phyloP scores from a whole-genome alignment of 2,113 vertebrate species.

The Colossoma macropomum region DNA sequence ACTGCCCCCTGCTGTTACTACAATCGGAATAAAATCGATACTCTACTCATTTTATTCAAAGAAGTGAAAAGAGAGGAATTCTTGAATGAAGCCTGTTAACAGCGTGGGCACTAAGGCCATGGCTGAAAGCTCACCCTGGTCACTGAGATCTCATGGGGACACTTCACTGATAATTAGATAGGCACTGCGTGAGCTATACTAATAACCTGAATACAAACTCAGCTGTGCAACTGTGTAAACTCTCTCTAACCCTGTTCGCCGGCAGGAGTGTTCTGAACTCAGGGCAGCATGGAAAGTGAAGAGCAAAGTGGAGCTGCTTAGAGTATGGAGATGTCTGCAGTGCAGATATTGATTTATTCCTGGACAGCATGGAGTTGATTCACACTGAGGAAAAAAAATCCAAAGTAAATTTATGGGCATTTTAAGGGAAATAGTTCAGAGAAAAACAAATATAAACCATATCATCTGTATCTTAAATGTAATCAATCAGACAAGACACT shows the following conservation, averaged over 20 bases:
- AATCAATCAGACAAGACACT: too few relatives aligned
- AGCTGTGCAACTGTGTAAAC: neutral
- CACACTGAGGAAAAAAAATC: too few relatives aligned
- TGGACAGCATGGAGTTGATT: neutral
- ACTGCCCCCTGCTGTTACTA: constrained; percentile 67
- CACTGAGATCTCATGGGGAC: too few relatives aligned
- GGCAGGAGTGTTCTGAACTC: too few relatives aligned
- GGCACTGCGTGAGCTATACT: neutral
- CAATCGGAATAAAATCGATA: neutral
- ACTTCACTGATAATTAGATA: neutral
- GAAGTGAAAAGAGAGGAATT: neutral
- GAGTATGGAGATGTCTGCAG: too few relatives aligned
- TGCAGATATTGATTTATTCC: neutral
- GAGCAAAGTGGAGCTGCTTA: neutral
- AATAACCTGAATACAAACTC: neutral
- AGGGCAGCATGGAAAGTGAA: neutral
- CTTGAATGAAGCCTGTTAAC: neutral
- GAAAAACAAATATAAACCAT: too few relatives aligned
- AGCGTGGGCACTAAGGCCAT: neutral
- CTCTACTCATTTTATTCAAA: neutral
- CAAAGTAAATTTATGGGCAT: neutral
- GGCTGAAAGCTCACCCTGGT: neutral
- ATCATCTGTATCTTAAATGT: too few relatives aligned
- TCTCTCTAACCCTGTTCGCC: neutral
- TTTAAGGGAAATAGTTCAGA: too few relatives aligned